These are phyloP conservation scores for Rhagonycha fulva DNA, from an alignment of 2,888 invertebrate species.

Conservation along the genomic window DNA sequence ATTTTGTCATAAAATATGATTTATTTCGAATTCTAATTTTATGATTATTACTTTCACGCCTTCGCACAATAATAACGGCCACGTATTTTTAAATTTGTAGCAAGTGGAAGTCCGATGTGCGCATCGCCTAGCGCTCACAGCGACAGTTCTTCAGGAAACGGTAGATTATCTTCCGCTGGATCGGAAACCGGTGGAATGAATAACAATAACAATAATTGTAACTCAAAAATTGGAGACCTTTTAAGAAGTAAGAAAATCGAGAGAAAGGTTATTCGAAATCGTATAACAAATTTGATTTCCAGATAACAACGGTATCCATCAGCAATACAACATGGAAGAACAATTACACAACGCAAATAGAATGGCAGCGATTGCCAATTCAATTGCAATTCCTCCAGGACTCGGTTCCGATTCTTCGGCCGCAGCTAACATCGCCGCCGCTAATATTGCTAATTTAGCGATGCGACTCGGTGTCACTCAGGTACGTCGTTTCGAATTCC, in stretches of 20 bases:
- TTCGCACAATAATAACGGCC: neutral
- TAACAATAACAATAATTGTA: constrained; percentile 71
- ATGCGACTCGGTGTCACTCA: constrained; percentile 66
- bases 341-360: constrained; percentile 61
- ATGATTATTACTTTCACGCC: neutral
- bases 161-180: constrained; percentile 77
- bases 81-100: constrained; percentile 35
- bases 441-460: constrained; percentile 72
- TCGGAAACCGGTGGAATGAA: constrained; percentile 75
- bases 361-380: constrained; percentile 72
- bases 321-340: constrained; percentile 68
- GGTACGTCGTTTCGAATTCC: constrained; percentile 37
- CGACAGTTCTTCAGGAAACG: constrained; percentile 82
- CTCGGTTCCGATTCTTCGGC: constrained; percentile 58
- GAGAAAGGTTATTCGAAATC: neutral
- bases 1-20: constrained; percentile 12
- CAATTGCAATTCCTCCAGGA: constrained; percentile 64
- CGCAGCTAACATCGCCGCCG: constrained; percentile 70
- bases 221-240: constrained; percentile 60
- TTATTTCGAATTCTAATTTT: neutral
- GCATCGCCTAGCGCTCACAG: constrained; percentile 86
- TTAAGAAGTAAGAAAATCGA: constrained; percentile 50
- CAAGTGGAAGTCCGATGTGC: constrained; percentile 68
- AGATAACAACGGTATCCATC: constrained; percentile 63
- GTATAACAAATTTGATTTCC: constrained; percentile 18